phyloP scores from a whole-genome alignment of 1,140 invertebrate genomes.

The Xylocopa sonorina region DNA sequence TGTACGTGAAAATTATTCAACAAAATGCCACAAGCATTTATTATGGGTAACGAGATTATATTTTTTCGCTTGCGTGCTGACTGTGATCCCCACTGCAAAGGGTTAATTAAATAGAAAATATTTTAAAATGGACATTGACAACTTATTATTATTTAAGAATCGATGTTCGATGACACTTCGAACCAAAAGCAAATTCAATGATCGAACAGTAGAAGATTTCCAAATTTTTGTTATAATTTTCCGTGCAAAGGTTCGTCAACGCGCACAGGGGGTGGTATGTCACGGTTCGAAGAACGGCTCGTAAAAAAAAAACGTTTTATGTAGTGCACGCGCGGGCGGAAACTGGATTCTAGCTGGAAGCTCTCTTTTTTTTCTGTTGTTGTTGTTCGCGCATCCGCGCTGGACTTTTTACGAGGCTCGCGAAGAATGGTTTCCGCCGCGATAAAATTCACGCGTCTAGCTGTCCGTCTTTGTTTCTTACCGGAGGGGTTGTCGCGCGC shows the following conservation, averaged over 20 bases:
- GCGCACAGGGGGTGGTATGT: not conserved
- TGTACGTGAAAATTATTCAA: too few relatives aligned
- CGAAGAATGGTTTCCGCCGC: conserved; percentile 41
- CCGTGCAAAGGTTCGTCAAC: conserved; percentile 5
- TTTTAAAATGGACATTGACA: too few relatives aligned
- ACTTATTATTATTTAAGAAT: too few relatives aligned
- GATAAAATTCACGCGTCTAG: conserved; percentile 44
- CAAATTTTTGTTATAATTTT: conserved; percentile 29
- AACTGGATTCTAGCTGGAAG: conserved; percentile 14
- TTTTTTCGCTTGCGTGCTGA: too few relatives aligned
- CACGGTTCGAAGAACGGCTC: not conserved
- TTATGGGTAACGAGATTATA: too few relatives aligned
- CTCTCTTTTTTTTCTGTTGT: not conserved
- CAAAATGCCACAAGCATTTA: too few relatives aligned
- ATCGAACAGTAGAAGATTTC: not conserved
- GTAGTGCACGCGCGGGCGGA: conserved; percentile 21
- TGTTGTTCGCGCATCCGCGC: conserved; percentile 8
- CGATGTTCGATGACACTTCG: conserved; percentile 13
- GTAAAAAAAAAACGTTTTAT: conserved; percentile 38
- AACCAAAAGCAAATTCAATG: conserved; percentile 24
- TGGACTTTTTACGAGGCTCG: conserved; percentile 38
- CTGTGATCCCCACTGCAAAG: too few relatives aligned
- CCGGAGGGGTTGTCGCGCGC: not conserved
- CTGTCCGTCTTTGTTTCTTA: conserved; percentile 39
- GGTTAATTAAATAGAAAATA: too few relatives aligned